phyloP scores from a whole-genome alignment of 2,888 invertebrate genomes.

The Merodon equestris region DNA sequence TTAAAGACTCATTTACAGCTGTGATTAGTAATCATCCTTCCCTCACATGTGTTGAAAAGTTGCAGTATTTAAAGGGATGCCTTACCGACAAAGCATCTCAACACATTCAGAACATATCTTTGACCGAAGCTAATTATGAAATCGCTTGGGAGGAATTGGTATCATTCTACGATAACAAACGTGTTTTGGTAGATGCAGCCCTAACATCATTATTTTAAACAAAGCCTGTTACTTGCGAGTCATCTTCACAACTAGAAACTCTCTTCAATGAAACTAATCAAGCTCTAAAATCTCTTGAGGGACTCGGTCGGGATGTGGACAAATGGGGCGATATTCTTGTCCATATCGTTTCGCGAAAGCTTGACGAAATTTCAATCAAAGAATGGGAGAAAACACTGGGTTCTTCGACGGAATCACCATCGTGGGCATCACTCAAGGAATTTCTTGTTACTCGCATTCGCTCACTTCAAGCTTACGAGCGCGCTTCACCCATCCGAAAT shows the following conservation, averaged over 20 bases:
- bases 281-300: constrained; percentile 19
- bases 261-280: constrained; percentile 13
- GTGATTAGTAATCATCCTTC: constrained; percentile 7
- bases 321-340: constrained; percentile 19
- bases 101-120: constrained; percentile 1
- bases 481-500: not conserved
- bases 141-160: constrained; percentile 9
- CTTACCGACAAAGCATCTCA: not conserved
- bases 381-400: constrained; percentile 24
- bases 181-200: constrained; percentile 12
- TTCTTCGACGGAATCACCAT: constrained; percentile 19
- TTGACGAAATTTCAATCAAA: constrained; percentile 12
- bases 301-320: constrained; percentile 15
- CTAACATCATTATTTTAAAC: constrained; percentile 7
- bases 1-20: constrained; percentile 9
- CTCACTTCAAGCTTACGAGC: constrained; percentile 14
- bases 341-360: constrained; percentile 11
- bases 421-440: constrained; percentile 9
- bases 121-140: constrained; percentile 12
- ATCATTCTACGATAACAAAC: constrained; percentile 9
- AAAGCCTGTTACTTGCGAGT: constrained; percentile 18
- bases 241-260: constrained; percentile 19
- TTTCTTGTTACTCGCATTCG: constrained; percentile 8
- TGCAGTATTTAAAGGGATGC: constrained; percentile 13
- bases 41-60: constrained; percentile 4